Base-by-base conservation (phyloP, 2,888 invertebrate species). In the Erannis defoliaria region DNA sequence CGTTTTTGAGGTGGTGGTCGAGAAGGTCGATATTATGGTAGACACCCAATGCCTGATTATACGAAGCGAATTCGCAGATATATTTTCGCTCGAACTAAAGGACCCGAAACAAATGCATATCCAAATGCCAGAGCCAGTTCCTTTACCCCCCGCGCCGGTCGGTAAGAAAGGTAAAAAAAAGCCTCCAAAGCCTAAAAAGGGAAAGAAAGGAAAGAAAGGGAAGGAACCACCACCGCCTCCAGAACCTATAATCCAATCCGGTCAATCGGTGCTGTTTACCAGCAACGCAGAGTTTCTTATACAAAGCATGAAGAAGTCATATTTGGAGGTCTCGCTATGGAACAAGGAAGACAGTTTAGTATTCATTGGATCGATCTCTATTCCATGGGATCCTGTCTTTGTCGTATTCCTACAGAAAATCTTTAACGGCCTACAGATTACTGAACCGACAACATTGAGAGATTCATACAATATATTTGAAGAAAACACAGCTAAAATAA, bases 21-120 rank as follows among this genome's bases (percentile, higher is more conserved):
- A 86, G 67, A 88, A 75, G 55, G 84, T 92, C 0, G 81, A 82
- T 54, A 88, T 83, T 71, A 67, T 85, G 64, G 82, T 86, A 1
- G 82, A 86, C 51, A 89, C 84, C 63, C 78, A 86, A 9, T 68
- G 73, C 26, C 76, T 92, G 45, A 79, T 90, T 4, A 89, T 93
- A 62, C 84, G 77, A 70, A 86, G 86, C 71, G 91, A 92, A 58
- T 93, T 93, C 60, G 88, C 84, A 4, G 87, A 92, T 66, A 80
- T 93, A 70, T 92, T 93, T 68, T 90, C 93, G 5, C 74, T 92
- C 12, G 91, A 91, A 68, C 67, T 92, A 16, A 90, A 84, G 74
- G 92, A 92, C 74, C 92, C 93, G 5, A 93, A 92, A 67, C 85
- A 86, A 70, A 84, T 92, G 88, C 82, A 90, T 45, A 90, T 92